Base-by-base conservation (phyloP, 2,888 invertebrate species). In the Chironomus tentans region DNA sequence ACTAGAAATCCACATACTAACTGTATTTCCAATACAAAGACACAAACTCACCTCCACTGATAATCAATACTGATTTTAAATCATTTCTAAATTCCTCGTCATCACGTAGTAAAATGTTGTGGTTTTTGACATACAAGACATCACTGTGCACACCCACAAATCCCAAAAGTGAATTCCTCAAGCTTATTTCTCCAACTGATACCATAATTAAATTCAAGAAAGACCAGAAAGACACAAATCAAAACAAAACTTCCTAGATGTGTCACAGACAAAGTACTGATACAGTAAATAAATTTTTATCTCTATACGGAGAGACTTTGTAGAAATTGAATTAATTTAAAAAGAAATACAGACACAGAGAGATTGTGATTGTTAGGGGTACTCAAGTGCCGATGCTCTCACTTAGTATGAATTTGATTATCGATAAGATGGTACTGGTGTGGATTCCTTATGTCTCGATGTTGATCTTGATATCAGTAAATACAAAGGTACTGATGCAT, bases 51-150 rank as follows among this genome's bases (percentile, higher is more conserved):
- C 56, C 74, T 22, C 74, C 74, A 68, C 47, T 68, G n/a, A 74
- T 74, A 13, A 74, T 38, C 12, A 74, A 48, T 2, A 74, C 74
- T n/a, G 24, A 62, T 21, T 68, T 46, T 24, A 2, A 4, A 46
- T 62, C 24, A 15, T 65, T 65, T 47, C 18, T 22, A 47, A 65
- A 74, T 21, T 74, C 68, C 22, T 74, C 68, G 38, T 74, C 74
- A 22, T 74, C 68, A 48, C 74, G 62, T 38, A 68, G 5, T 7
- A 74, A n/a, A 61, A 74, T 38, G 3, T 46, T 46, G 21, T 65
- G 68, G 18, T 65, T 73, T 18, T 38, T 73, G 6, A 73, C 21
- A 18, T 50, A 65, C 62, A 65, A 10, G 3, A 73, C 4, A 21
- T 62, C 13, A 2, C 68, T 13, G 22, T 74, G 24, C 13, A 74